Conservation (phyloP, 1,140 invertebrate species). For the Trachymyrmex septentrionalis region DNA sequence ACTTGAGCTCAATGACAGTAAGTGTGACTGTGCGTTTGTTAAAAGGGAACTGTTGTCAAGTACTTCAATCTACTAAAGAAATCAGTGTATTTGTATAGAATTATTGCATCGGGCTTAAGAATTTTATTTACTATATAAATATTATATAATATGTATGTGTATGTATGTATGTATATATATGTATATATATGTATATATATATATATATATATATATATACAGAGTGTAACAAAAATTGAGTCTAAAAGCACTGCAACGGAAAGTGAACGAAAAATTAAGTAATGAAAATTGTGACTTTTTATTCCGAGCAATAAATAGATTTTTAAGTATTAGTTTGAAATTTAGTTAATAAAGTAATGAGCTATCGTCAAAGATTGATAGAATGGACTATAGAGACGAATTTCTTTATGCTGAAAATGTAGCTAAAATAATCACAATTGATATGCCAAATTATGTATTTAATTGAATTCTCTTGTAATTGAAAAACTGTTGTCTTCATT, state of each 20-base stretch:
- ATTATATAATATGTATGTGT: slow-evolving; percentile 12
- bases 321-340: no score
- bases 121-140: slow-evolving; percentile 70
- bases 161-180: slow-evolving; percentile 27
- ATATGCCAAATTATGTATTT: no score
- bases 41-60: slow-evolving; percentile 75
- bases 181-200: slow-evolving; percentile 28
- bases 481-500: neutral
- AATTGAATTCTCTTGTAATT: no score
- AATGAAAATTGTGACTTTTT: no score
- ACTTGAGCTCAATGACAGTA: slow-evolving; percentile 84
- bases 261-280: no score
- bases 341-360: no score
- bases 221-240: slow-evolving; percentile 5
- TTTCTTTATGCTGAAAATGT: no score
- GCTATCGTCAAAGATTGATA: no score
- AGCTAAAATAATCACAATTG: no score
- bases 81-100: slow-evolving; percentile 80
- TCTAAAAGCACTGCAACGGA: slow-evolving; percentile 7
- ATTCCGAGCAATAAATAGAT: no score
- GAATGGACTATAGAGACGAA: no score
- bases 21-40: slow-evolving; percentile 79
- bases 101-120: slow-evolving; percentile 75
- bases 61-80: slow-evolving; percentile 76
- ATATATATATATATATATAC: neutral